phyloP scores from a whole-genome alignment of 2,113 vertebrate genomes.

The Daboia siamensis region DNA sequence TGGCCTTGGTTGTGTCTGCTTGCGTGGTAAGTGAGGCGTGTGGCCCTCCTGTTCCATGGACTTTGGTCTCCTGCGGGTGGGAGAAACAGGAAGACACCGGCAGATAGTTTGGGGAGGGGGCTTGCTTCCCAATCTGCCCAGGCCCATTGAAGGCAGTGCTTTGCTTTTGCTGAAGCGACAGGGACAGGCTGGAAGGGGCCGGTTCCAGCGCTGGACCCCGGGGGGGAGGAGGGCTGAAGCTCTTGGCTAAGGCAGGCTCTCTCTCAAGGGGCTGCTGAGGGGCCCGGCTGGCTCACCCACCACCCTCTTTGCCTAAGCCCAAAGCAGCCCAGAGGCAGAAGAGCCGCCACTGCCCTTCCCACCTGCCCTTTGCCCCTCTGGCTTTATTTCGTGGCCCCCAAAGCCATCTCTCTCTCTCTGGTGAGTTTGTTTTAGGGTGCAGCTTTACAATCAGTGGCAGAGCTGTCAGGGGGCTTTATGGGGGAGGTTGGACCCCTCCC shows the following conservation, averaged over 20 bases:
- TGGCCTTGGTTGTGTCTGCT: conserved; percentile 65
- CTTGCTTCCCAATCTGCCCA: background rate
- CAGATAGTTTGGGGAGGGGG: background rate
- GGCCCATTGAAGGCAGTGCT: background rate
- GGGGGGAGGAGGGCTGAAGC: background rate
- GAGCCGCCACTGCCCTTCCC: background rate
- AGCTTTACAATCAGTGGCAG: background rate
- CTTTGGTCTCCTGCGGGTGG: rapidly evolving
- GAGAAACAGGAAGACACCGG: background rate
- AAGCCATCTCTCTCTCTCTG: background rate
- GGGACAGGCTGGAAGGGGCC: background rate
- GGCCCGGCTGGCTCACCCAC: rapidly evolving
- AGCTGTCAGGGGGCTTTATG: background rate
- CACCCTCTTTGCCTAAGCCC: background rate
- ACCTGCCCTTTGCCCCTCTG: background rate
- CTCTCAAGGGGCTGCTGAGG: background rate
- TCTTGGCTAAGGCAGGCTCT: background rate
- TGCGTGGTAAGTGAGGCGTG: conserved; percentile 61
- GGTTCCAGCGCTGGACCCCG: background rate
- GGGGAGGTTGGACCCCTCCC: background rate
- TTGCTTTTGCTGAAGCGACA: background rate
- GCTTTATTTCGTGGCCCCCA: background rate
- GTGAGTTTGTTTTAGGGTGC: background rate
- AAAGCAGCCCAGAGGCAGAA: background rate
- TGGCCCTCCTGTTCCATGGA: rapidly evolving